Evolutionary conservation across 1,140 invertebrate species (phyloP).

Genomic region (Drosophila varians): DNA sequence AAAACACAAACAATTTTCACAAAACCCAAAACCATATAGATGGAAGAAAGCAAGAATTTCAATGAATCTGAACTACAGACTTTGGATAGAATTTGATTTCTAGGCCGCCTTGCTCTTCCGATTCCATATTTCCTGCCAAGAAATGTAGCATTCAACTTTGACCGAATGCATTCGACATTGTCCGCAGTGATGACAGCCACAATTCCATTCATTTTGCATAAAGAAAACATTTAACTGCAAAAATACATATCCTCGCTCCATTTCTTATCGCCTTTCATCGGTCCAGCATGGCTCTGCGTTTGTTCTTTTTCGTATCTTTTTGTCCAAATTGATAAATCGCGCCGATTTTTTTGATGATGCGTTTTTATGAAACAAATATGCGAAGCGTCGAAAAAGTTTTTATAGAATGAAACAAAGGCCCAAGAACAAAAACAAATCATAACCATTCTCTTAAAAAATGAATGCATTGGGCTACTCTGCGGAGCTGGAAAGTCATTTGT

Average conservation of each 20-base stretch:
- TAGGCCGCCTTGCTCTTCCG: neutral
- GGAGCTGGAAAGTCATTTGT: slow-evolving; percentile 62
- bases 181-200: slow-evolving; percentile 18
- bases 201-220: slow-evolving; percentile 44
- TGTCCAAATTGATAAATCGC: slow-evolving; percentile 59
- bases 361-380: slow-evolving; percentile 41
- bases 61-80: neutral
- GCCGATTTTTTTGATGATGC: slow-evolving; percentile 60
- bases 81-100: neutral
- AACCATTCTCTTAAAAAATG: slow-evolving; percentile 57
- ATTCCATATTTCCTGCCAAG: slow-evolving; percentile 17
- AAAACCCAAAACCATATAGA: neutral
- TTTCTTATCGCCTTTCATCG: slow-evolving; percentile 20
- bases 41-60: neutral
- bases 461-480: slow-evolving; percentile 35
- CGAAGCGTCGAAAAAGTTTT: slow-evolving; percentile 43
- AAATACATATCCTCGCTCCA: slow-evolving; percentile 9
- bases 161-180: slow-evolving; percentile 17
- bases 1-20: neutral
- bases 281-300: slow-evolving; percentile 4
- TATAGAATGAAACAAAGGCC: slow-evolving; percentile 26
- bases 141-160: slow-evolving; percentile 32
- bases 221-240: slow-evolving; percentile 40
- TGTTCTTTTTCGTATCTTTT: slow-evolving; percentile 17
- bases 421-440: slow-evolving; percentile 16